Base-by-base conservation (phyloP, 2,797 vertebrate genomes). In the Spinus olivaceus region DNA sequence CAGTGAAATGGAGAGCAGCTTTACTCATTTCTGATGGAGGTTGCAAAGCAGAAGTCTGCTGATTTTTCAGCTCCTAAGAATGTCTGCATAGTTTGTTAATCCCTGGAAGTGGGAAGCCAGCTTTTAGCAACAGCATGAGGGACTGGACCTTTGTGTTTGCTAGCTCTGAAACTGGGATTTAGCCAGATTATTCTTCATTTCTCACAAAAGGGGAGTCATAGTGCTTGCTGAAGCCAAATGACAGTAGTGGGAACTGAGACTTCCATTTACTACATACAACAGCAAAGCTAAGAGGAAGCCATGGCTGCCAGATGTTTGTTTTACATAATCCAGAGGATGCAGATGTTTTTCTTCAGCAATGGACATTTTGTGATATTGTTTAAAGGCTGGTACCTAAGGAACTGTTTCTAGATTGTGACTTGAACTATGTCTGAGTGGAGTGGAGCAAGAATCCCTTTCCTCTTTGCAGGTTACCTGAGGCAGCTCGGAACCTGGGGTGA, bases 141-240 rank as follows among this genome's bases (percentile, higher is more conserved):
- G 90, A 91, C 65, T 61, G 84, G 74, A 94, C 88, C 66, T 95
- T 95, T 94, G 90, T 92, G 89, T 95, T 88, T 56, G 14, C 76
- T 93, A 70, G 88, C 64, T 95, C 86, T 92, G 56, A 84, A 95
- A 66, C 80, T 95, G 94, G 92, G 88, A 84, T 93, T 89, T 95
- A 94, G 93, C 90, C 96, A 96, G 90, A 91, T 96, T 95, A 95
- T 96, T 96, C 92, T 96, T 97, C 90, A 80, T 93, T 91, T 94
- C 91, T 95, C 78, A 94, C 95, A 94, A 80, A 94, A 96, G 14
- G 72, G 50, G 76, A 95, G 51, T 96, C 76, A 73, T 73, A 72
- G 71, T 44, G 21, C 70, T 96, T 92, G 73, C 41, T 94, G 70
- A 70, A 95, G 91, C 91, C 91, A 95, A 95, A 96, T 77, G 91